Evolutionary conservation across 2,113 vertebrate genomes (phyloP), one percentile per base, ranked within the genome.

Genomic region (Rhinichthys klamathensis): DNA sequence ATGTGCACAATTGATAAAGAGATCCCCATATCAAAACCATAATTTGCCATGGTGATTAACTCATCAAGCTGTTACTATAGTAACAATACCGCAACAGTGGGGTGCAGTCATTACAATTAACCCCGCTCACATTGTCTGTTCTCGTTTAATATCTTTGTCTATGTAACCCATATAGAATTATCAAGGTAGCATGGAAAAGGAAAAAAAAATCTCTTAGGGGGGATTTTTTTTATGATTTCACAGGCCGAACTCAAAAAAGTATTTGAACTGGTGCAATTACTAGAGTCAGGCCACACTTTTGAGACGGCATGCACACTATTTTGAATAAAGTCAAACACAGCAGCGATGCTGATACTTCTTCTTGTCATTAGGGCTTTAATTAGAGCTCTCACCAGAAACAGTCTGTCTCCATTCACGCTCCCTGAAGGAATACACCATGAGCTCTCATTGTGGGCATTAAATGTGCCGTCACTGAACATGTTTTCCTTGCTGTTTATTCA

Each of bases 61-160:
- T 90, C 87, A 86, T 91, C 87, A 89, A 82, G 78, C 80, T 79
- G 92, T 93, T 91, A 90, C 92, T 91, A 93, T 93, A 89, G 94
- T 85, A 93, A 94, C 93, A 86, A 86, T 90, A 90, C 82, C 88
- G 87, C 89, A 60, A 91, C 80, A 84, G 84, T 82, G 83, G 76
- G 86, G 75, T 89, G 88, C 92, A 92, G 89, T 92, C 90, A 93
- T 94, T 90, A 92, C 89, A 94, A 93, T 93, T 94, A 95, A 94
- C 93, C 93, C 91, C 88, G 88, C 91, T 91, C 83, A 89, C 84
- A 91, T 89, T 83, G 82, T 92, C 88, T 92, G 91, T 91, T 87
- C 88, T 89, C 87, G 83, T 90, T 92, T 87, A 85, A 90, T 91
- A 89, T 88, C 83, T 91, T 82, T 86, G 84, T 80, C 88, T 85